Evolutionary conservation across 2,113 vertebrate genomes (phyloP), one percentile per base, ranked within the genome.

Genomic region (Lichenostomus cassidix): DNA sequence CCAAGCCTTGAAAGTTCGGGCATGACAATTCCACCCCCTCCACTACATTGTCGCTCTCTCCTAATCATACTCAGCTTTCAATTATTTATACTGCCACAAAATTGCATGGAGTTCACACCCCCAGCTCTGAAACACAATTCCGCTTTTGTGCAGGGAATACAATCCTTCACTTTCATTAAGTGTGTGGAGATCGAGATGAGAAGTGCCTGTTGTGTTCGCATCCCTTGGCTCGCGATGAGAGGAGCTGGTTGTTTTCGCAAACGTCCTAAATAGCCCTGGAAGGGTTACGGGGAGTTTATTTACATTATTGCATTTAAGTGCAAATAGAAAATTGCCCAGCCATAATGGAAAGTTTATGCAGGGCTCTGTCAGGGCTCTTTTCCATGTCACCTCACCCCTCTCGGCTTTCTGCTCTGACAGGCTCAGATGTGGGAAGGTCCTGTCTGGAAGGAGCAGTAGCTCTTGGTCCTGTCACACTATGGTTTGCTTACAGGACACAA

Each of bases 131-230:
- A 89, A 94, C 89, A 97, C 96, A 97, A 95, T 95, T 96, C 95
- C 0, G 23, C 94, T 97, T 97, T 96, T 97, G 96, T 97, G 59
- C 15, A 1, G 83, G 90, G 92, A 94, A 74, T 33, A 95, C 94
- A 96, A 95, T 96, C 96, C 95, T 97, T 97, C 95, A 97, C 96
- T 97, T 97, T 95, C 89, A 95, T 91, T 83, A 92, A 96, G 96
- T 81, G 91, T 94, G 85, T 0, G 5, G 92, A 89, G 95, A 95
- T 71, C 10, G 28, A 89, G 95, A 97, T 94, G 94, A 97, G 95
- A 95, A 95, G 78, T 93, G 95, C 95, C 96, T 91, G 92, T 97
- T 96, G 93, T 89, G 95, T 58, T 95, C 89, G 76, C 94, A 96
- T 97, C 95, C 93, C 91, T 97, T 97, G 97, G 97, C 96, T 94